Conservation (phyloP, 2,888 invertebrate genomes). For the Watsonalla cultraria region DNA sequence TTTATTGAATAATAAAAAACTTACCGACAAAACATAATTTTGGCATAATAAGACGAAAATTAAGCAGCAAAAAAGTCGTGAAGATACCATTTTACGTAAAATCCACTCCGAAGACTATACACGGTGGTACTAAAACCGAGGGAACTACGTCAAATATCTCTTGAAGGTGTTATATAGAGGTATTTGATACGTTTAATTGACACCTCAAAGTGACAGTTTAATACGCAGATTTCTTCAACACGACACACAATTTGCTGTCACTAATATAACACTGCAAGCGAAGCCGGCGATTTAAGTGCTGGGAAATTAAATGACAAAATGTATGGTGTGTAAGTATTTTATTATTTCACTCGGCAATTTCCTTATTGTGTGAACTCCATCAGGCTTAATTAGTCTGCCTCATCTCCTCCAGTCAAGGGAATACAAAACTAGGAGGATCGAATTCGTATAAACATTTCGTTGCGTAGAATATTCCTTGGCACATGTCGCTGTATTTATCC, state of each 20-base stretch:
- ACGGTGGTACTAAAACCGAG: neutral
- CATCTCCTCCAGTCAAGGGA: slow-evolving; percentile 29
- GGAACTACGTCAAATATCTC: neutral
- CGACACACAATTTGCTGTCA: neutral
- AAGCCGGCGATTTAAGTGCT: too few relatives aligned
- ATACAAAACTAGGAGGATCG: slow-evolving; percentile 56
- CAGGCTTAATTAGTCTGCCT: too few relatives aligned
- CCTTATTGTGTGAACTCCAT: neutral
- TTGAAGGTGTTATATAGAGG: neutral
- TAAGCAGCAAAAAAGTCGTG: neutral
- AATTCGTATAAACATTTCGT: slow-evolving; percentile 59
- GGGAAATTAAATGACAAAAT: too few relatives aligned
- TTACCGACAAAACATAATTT: neutral
- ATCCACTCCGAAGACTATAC: neutral
- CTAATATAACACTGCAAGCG: neutral
- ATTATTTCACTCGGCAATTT: too few relatives aligned
- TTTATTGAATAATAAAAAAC: neutral
- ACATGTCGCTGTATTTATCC: slow-evolving; percentile 51
- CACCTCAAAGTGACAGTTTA: neutral
- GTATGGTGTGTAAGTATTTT: too few relatives aligned
- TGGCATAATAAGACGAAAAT: neutral
- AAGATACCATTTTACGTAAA: neutral
- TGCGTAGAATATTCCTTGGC: slow-evolving; percentile 54
- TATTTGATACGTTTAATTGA: neutral
- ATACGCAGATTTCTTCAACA: neutral